A percentile compares a stretch with the other conserved stretches of the same genome.
Evolutionary conservation across 2,113 vertebrate species (phyloP).

Genomic region (Bos indicus): DNA sequence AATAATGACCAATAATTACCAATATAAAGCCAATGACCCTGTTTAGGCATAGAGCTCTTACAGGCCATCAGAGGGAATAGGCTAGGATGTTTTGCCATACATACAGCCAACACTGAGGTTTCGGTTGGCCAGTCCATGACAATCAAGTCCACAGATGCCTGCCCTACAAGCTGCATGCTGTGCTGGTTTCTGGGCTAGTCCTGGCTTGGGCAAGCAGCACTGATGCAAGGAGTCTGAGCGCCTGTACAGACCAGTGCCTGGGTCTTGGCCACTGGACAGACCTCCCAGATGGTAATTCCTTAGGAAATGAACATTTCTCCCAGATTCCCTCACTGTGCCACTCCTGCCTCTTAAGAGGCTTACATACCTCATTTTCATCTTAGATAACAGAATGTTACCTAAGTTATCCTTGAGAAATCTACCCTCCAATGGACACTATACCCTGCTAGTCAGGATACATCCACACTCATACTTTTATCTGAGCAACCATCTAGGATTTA

Average conservation of each 20-base stretch:
- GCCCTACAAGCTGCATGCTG: not conserved
- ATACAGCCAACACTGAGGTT: not conserved
- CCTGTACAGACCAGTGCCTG: not conserved
- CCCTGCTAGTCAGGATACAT: not conserved
- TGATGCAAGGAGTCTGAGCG: not conserved
- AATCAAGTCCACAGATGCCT: not conserved
- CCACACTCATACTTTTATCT: not conserved
- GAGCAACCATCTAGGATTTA: not conserved
- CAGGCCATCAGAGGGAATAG: not conserved
- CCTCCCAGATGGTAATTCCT: not conserved
- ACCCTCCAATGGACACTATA: not conserved
- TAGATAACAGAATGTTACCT: not conserved
- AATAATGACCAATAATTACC: not conserved
- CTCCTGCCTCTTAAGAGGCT: not conserved
- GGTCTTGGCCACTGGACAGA: not conserved
- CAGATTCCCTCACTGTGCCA: not conserved
- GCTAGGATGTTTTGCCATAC: not conserved
- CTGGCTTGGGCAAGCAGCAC: not conserved
- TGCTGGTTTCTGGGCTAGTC: not conserved
- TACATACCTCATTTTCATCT: not conserved
- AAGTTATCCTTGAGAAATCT: not conserved
- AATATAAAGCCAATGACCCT: not conserved
- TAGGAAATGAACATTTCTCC: not conserved
- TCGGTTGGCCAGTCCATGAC: not conserved
- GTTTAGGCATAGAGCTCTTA: not conserved